Evolutionary conservation across 2,888 invertebrate genomes (phyloP), one percentile per base, ranked within the genome.

Genomic region (Xanthia icteritia): DNA sequence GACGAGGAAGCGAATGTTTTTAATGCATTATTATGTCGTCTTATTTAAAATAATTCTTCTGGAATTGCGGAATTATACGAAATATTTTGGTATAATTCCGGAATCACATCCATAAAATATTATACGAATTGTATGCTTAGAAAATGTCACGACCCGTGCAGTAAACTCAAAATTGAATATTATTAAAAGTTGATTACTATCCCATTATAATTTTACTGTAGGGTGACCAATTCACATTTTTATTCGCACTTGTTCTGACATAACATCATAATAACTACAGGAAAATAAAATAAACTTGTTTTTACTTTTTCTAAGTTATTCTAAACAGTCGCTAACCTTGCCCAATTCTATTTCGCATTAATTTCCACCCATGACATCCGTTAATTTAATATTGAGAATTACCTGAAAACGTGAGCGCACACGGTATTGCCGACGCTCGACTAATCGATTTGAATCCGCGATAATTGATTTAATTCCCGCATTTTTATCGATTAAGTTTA

Each of bases 391-490:
- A 83, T 60, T 70, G 66, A 72, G 75, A 83, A 68, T 60, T 63
- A 27, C 17, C 45, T 77, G 60, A 79, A 76, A 86, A 79, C 85
- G 85, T 84, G 87, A 72, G 64, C 48, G 56, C 20, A 23, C 75
- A 65, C 61, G 58, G 51, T 8, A 36, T 45, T 61, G 63, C 45
- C 42, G 65, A 66, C 4, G n/a, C n/a, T 48, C 8, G 39, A 58
- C 74, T 27, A 86, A 86, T 87, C 70, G 73, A 86, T 86, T 86
- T 65, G 48, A 39, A 68, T 58, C 42, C 60, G 23, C 58, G 11
- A 42, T 77, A 85, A 86, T 86, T 86, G 81, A 86, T 85, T 85
- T 73, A 54, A 74, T 61, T 60, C 77, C 68, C 36, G 36, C 48
- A 70, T 54, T 64, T 73, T 67, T 58, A 73, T 67, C 45, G 69